Percentiles rank a stretch among this genome's conserved stretches.
phyloP scores from a whole-genome alignment of 1,140 invertebrate species.

The Berghia stephanieae region DNA sequence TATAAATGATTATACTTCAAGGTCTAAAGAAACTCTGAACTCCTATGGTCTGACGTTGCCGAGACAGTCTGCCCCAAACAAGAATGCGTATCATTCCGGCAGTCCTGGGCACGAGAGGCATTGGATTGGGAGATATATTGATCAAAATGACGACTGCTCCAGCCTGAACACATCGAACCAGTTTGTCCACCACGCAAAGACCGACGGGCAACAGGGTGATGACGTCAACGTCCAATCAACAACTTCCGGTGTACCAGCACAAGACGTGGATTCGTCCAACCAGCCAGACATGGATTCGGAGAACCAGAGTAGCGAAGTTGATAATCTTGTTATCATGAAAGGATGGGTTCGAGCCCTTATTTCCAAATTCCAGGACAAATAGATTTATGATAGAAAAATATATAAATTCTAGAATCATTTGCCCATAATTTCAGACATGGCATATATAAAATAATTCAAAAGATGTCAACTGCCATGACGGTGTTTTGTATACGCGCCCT shows the following conservation, averaged over 20 bases:
- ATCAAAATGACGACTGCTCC: not conserved
- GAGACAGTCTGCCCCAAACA: not conserved
- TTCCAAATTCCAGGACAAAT: constrained; percentile 48
- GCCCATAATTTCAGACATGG: no score
- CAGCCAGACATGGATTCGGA: constrained; percentile 39
- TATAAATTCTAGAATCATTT: no score
- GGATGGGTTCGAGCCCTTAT: constrained; percentile 54
- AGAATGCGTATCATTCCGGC: not conserved
- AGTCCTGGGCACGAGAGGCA: constrained; percentile 23
- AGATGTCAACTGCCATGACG: no score
- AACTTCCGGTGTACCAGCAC: not conserved
- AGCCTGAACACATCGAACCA: constrained; percentile 18
- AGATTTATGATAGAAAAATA: no score
- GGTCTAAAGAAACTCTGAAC: no score
- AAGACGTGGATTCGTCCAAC: constrained; percentile 19
- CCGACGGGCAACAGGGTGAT: not conserved
- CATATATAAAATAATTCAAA: no score
- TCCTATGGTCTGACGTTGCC: no score
- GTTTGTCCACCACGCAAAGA: constrained; percentile 33
- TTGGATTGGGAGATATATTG: constrained; percentile 24
- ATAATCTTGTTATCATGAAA: constrained; percentile 52
- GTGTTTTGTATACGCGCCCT: no score
- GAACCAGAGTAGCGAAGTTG: constrained; percentile 39
- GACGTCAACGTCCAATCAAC: constrained; percentile 12
- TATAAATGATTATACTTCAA: not conserved